A percentile compares a stretch with the other conserved stretches of the same genome.
These are phyloP conservation scores for Eremophila alpestris DNA, from an alignment of 2,797 vertebrate genomes.

Conservation along the genomic window DNA sequence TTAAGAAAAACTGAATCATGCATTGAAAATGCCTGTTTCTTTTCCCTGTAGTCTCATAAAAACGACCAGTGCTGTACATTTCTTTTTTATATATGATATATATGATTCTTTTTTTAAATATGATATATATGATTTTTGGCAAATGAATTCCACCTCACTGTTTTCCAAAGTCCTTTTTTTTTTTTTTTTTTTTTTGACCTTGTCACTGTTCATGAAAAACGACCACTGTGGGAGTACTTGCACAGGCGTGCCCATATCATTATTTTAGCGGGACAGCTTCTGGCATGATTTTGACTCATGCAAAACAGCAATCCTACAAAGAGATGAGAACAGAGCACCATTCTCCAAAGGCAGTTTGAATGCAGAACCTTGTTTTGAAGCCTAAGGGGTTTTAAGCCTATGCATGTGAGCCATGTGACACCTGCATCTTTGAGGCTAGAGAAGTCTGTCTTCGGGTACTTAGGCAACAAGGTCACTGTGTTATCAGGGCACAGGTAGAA, in stretches of 20 bases:
- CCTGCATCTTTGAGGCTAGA: background rate
- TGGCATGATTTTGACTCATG: background rate
- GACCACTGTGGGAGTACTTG: rapidly evolving
- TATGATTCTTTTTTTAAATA: no score
- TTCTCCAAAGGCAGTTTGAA: background rate
- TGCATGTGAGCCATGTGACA: background rate
- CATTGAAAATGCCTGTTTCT: background rate
- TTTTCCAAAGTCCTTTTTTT: background rate
- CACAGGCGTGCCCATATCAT: rapidly evolving
- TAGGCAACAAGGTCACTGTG: background rate
- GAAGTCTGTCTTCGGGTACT: background rate
- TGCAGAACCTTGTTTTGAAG: background rate
- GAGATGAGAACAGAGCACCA: background rate
- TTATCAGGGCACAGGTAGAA: background rate
- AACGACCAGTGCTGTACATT: background rate
- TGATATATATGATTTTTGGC: background rate
- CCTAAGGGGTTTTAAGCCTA: background rate
- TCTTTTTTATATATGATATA: background rate
- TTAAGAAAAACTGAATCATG: background rate
- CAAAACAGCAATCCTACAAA: background rate
- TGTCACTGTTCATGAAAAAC: background rate
- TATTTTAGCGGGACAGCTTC: background rate
- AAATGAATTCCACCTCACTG: background rate
- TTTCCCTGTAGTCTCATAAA: background rate
- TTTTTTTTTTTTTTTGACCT: background rate